Percentiles rank a stretch among this genome's conserved stretches.
These are phyloP conservation scores for Ophiothrix spiculata DNA, from an alignment of 35 echinoderm and acorn worm genomes.

Conservation along the genomic window DNA sequence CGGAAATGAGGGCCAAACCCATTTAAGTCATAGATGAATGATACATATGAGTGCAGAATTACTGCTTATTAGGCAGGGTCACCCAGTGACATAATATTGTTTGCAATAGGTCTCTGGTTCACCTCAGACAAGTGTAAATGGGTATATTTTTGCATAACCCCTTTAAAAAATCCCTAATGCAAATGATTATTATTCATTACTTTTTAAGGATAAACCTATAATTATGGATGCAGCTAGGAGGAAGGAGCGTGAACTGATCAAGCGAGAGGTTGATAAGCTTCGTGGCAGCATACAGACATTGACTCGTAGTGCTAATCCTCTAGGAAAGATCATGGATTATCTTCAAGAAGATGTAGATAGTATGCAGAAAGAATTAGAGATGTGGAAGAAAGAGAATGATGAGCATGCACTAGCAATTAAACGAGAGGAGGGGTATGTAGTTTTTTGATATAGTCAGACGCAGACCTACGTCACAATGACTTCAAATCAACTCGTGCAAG, in stretches of 20 bases:
- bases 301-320: constrained; percentile 95
- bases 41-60: no score
- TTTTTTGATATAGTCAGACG: no score
- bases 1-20: no score
- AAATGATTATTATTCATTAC: not conserved
- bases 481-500: no score
- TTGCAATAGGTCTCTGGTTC: no score
- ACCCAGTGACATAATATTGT: no score
- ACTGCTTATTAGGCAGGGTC: no score
- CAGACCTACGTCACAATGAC: no score
- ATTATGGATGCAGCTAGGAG: constrained; percentile 85
- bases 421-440: constrained; percentile 89
- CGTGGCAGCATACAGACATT: constrained; percentile 76
- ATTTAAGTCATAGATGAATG: no score
- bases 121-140: no score
- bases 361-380: constrained; percentile 99
- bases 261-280: constrained; percentile 88
- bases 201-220: constrained; percentile 86
- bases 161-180: not conserved
- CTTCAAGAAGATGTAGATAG: constrained; percentile 98
- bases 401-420: constrained; percentile 93
- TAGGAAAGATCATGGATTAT: constrained; percentile 99
- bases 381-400: constrained; percentile 97
- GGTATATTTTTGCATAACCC: no score
- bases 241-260: constrained; percentile 85